These are phyloP conservation scores for Atrichornis clamosus DNA, from an alignment of 2,113 vertebrate genomes.

Conservation along the genomic window DNA sequence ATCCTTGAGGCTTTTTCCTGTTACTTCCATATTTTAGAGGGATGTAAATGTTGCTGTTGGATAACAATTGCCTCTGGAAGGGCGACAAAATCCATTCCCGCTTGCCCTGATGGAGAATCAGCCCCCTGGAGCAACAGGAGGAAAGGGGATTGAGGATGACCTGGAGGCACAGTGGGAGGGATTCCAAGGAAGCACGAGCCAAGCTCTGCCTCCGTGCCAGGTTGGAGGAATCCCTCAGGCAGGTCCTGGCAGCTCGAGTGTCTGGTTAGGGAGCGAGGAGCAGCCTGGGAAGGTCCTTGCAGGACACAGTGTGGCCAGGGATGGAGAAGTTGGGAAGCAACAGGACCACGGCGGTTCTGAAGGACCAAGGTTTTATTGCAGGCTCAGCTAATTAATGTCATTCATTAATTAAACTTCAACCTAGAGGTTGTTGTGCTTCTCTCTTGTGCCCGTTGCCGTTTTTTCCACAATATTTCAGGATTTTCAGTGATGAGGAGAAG, in stretches of 20 bases:
- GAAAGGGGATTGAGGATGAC: constrained; percentile 1
- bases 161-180: constrained; percentile 29
- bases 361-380: accelerated
- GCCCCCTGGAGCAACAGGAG: background rate
- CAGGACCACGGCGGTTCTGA: accelerated
- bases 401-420: background rate
- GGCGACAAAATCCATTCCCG: background rate
- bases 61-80: constrained; percentile 1
- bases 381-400: background rate
- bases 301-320: accelerated
- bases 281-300: background rate
- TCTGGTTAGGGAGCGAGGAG: background rate
- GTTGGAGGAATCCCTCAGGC: background rate
- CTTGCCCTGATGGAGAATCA: background rate
- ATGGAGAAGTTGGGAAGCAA: background rate
- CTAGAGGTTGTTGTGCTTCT: background rate
- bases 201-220: background rate
- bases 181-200: background rate
- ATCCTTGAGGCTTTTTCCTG: background rate
- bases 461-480: accelerated
- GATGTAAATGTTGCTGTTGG: constrained; percentile 37
- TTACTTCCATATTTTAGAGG: constrained; percentile 2
- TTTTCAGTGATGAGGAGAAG: background rate
- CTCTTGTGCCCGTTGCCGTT: accelerated
- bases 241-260: background rate